Evolutionary conservation across 1,140 invertebrate species (phyloP), one percentile per base, ranked within the genome.

Genomic region (Sipha flava): DNA sequence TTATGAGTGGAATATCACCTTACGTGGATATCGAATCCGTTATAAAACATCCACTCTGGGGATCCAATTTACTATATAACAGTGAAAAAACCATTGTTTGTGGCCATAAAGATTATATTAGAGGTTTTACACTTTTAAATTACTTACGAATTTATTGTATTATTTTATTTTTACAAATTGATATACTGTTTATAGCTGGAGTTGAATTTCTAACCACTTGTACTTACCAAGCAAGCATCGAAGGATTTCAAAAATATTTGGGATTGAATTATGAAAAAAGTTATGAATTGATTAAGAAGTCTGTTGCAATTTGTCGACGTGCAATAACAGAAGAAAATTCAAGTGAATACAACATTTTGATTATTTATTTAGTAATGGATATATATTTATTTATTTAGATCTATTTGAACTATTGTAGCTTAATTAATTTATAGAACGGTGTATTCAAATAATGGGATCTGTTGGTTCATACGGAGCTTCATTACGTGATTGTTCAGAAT

Each of bases 401-500:
- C 10, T 18, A 14, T 12, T n/a, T n/a, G 1, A 43, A 43, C 14
- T 31, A 10, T 18, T 43, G 0, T 43, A 14, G 21, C 9, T 66
- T 6, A 40, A 21, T 66, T 40, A 37, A 40, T 43, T 37, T 59
- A 18, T 34, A 77, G 73, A 10, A 12, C 4, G 14, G 3, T 37
- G 16, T 18, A 18, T 77, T 23, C 29, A 16, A 77, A 57, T 77
- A 59, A 57, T 77, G 73, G 96, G 94, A 10, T 95, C 95, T 0
- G 90, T 97, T 49, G 95, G 96, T 1, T 94, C 96, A 0, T 97
- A 95, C 84, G 96, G 95, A 0, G 95, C 95, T 5, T 91, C 89
- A 81, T 86, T 96, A 5, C 90, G 92, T 83, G 94, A 98, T 86
- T 92, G 91, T 23, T 97, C 95, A 0, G 96, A 98, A 85, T 98